These are phyloP conservation scores for Eolophus roseicapilla DNA, from an alignment of 2,113 vertebrate genomes.

Conservation along the genomic window DNA sequence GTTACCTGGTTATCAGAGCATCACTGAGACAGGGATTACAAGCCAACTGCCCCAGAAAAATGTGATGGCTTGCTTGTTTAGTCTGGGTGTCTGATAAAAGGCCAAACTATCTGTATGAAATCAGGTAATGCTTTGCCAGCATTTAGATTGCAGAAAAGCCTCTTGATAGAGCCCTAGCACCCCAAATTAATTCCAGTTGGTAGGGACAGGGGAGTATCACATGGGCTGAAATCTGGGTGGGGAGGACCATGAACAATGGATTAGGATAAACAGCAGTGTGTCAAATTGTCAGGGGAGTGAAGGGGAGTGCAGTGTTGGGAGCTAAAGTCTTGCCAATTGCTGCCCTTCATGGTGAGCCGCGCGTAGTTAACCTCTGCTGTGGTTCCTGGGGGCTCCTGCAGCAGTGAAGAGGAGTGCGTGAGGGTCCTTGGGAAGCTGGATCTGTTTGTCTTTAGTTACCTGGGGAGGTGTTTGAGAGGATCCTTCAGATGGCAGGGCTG, in stretches of 20 bases:
- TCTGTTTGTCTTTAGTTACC: not conserved
- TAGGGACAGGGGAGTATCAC: slow-evolving; percentile 50
- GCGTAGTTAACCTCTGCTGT: not conserved
- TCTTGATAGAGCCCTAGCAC: slow-evolving; percentile 11
- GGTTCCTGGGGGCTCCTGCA: not conserved
- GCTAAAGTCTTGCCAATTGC: not conserved
- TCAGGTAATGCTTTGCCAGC: not conserved
- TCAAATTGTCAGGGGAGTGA: slow-evolving; percentile 35
- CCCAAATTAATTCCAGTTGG: slow-evolving; percentile 63
- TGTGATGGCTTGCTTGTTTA: not conserved
- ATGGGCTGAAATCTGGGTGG: slow-evolving; percentile 56
- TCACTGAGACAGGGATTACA: not conserved
- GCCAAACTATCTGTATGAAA: not conserved
- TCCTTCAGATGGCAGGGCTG: not conserved
- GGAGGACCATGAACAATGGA: slow-evolving; percentile 62
- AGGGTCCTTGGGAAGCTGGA: not conserved
- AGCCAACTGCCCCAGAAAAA: not conserved
- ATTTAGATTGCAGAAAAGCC: not conserved
- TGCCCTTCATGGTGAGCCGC: not conserved
- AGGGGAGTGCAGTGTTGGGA: not conserved
- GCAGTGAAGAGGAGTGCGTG: not conserved
- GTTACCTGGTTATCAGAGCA: not conserved
- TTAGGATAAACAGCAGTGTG: slow-evolving; percentile 54
- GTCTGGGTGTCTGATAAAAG: not conserved
- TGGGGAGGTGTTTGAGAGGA: not conserved